Conservation (phyloP, 2,888 invertebrate species). For the Buathra laborator region DNA sequence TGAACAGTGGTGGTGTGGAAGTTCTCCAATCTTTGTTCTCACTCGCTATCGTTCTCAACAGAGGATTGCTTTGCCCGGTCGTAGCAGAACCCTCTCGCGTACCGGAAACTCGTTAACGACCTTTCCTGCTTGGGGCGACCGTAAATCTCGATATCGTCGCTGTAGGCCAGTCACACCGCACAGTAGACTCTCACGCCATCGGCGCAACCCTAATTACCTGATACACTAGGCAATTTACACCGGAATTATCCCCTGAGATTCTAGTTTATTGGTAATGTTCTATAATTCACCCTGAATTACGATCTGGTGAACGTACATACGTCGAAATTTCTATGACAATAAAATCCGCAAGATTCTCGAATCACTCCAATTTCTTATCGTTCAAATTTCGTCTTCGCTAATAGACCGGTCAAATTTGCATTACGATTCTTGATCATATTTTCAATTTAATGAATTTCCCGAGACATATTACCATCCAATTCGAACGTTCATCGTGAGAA, state of each 20-base stretch:
- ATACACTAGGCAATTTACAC: conserved; percentile 67
- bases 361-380: background rate
- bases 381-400: background rate
- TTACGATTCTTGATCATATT: background rate
- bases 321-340: conserved; percentile 36
- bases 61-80: conserved; percentile 7
- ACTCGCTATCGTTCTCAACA: conserved; percentile 33
- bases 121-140: conserved; percentile 67
- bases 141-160: conserved; percentile 78
- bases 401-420: background rate
- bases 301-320: conserved; percentile 27
- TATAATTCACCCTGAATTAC: conserved; percentile 60
- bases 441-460: background rate
- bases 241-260: conserved; percentile 67
- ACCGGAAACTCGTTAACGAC: conserved; percentile 67
- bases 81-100: conserved; percentile 28
- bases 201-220: conserved; percentile 75
- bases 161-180: conserved; percentile 49
- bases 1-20: conserved; percentile 18
- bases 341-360: conserved; percentile 21
- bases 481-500: too few species aligned
- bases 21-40: conserved; percentile 66
- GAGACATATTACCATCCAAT: background rate
- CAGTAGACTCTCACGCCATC: conserved; percentile 1
- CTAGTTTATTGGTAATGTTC: conserved; percentile 65